Evolutionary conservation across 2,797 vertebrate genomes (phyloP), one percentile per base, ranked within the genome.

Genomic region (Coracias cyanogaster): DNA sequence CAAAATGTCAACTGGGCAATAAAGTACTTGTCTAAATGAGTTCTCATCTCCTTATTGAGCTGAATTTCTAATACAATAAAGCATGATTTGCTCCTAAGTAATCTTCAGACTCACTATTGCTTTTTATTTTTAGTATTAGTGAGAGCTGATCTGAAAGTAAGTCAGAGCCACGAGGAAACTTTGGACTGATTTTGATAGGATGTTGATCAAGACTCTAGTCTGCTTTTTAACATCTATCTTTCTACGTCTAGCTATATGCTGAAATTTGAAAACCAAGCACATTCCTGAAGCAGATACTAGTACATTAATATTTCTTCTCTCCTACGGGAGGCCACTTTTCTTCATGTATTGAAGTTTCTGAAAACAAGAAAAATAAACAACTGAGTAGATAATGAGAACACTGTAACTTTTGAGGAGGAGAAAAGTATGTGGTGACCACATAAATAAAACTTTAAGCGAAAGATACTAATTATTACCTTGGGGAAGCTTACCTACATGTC

Each of bases 101-200:
- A 62, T 46, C 12, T 8, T 79, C 15, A 70, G 35, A 82, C 48
- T 41, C 1, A 0, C 3, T 71, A 13, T 55, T 43, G 15, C 6
- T 41, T 91, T 80, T 73, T 35, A 29, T 54, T 69, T 87, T 64
- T 65, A 52, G 15, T 80, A 12, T n/a, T 33, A 60, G 3, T 35
- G 7, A 17, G 33, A 62, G 9, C 3, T 82, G 15, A 70, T 72
- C 2, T 3, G 18, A 93, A 82, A 62, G 29, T 11, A 84, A 9
- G 46, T 66, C 15, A 70, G 7, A 87, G 8, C 21, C n/a, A 54
- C 0, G 0, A 74, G 37, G 41, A 86, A 67, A 20, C 2, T 72
- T 90, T 86, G 64, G 10, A 20, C 6, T 55, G 25, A 46, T 89
- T 93, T 87, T 39, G 3, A 15, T 29, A 15, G 20, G 16, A 15